Evolutionary conservation across 1,140 invertebrate species (phyloP), one percentile per base, ranked within the genome.

Genomic region (Pseudomyrmex gracilis): DNA sequence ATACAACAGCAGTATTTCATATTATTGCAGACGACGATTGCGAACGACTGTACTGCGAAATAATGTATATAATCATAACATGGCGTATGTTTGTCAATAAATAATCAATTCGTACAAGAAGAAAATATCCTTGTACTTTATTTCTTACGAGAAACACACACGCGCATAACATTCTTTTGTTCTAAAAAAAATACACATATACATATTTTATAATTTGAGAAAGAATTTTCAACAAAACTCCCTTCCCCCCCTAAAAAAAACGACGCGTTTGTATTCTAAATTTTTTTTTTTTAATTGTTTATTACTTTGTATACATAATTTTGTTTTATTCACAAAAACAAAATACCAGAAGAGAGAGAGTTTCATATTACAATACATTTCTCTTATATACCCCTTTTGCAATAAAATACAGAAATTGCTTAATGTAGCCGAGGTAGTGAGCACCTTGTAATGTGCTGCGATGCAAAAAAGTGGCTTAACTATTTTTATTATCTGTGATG

Each of bases 301-400:
- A 85, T 85, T 73, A 82, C 49, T 51, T n/a, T 82, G 61, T 68
- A 45, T 85, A 82, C 77, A 85, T 45, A 55, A 71, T 73, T 82
- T n/a, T 82, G 34, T 34, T 58, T 24, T 68, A 53, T 34, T 82
- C 43, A 73, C 63, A 68, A 76, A 74, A 85, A 76, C 53, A 74
- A 67, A 85, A 15, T 64, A 47, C n/a, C 73, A 60, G 20, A n/a
- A 47, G 17, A 51, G 15, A 47, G 17, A 51, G 15, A 43, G 8
- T 53, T 77, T 66, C 17, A n/a, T 67, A 45, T 57, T 67, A 78
- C 17, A 77, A 45, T 77, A 67, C 45, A 63, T 76, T 70, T 20
- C 47, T 20, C 47, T 73, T 57, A 68, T 57, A 49, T 82, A 66
- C 10, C 34, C 67, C 58, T 83, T 82, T 74, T 83, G 60, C 68